Conservation (phyloP, 2,113 vertebrate species). For the Chionis minor region DNA sequence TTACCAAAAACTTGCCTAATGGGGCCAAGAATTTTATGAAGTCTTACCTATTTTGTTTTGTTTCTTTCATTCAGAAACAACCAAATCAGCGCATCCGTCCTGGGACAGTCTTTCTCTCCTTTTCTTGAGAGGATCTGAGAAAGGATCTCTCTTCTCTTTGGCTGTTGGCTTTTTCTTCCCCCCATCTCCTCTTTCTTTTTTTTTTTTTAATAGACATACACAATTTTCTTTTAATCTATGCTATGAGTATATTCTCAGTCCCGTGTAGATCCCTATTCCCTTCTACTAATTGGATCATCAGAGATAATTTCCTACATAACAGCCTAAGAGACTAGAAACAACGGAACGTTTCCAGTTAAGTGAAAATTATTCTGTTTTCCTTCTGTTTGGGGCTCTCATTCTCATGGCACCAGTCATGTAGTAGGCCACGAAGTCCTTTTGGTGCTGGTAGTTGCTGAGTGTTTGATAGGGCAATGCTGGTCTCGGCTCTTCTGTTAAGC, state of each 20-base stretch:
- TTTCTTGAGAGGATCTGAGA: not conserved
- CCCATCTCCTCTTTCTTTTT: not conserved
- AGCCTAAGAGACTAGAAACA: conserved; percentile 45
- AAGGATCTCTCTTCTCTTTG: not conserved
- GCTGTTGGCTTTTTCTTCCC: not conserved
- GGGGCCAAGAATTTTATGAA: not conserved
- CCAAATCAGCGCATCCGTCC: not conserved
- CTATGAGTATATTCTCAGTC: conserved; percentile 35
- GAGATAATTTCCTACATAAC: conserved; percentile 52
- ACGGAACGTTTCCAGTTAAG: conserved; percentile 39
- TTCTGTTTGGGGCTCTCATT: not conserved
- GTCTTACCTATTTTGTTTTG: not conserved
- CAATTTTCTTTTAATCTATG: conserved; percentile 39
- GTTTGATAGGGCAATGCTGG: not conserved
- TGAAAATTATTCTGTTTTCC: conserved; percentile 44
- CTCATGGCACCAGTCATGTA: not conserved
- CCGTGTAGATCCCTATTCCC: conserved; percentile 36
- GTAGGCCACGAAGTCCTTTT: not conserved
- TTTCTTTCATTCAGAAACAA: not conserved
- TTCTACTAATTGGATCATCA: conserved; percentile 57
- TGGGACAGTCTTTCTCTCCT: not conserved
- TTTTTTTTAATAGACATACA: not conserved
- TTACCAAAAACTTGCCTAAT: not conserved
- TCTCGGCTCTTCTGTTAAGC: not conserved
- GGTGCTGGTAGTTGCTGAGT: not conserved